phyloP scores from a whole-genome alignment of 2,888 invertebrate species.

The Parasteatoda lunata region DNA sequence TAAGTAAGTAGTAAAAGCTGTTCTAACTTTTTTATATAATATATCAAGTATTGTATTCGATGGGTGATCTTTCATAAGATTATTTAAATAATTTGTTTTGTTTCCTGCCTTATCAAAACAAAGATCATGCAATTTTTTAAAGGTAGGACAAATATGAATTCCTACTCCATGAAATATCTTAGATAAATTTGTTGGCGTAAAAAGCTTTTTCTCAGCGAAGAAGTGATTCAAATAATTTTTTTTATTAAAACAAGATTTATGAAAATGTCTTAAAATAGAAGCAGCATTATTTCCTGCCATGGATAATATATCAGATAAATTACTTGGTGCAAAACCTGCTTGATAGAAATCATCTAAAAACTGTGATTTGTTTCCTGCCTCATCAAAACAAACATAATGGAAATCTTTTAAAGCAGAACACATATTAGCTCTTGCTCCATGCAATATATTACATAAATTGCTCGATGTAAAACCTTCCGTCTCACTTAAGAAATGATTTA shows the following conservation, averaged over 20 bases:
- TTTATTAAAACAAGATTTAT: constrained; percentile 35
- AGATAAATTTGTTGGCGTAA: constrained; percentile 39
- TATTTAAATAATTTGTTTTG: constrained; percentile 35
- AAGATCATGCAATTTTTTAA: constrained; percentile 46
- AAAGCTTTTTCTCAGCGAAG: constrained; percentile 18
- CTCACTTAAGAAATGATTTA: constrained; percentile 14
- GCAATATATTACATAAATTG: constrained; percentile 37
- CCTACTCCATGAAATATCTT: constrained; percentile 32
- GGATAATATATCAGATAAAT: constrained; percentile 50
- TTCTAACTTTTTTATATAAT: constrained; percentile 35
- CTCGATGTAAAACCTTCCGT: constrained; percentile 19
- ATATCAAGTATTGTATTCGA: constrained; percentile 20
- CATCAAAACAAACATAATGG: constrained; percentile 34
- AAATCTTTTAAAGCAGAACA: constrained; percentile 41
- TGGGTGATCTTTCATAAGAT: constrained; percentile 22
- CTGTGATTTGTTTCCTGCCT: constrained; percentile 23
- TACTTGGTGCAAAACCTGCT: constrained; percentile 8
- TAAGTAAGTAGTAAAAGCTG: constrained; percentile 24
- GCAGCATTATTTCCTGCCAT: constrained; percentile 47
- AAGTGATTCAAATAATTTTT: constrained; percentile 41
- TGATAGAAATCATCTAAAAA: constrained; percentile 41
- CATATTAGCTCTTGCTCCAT: constrained; percentile 30
- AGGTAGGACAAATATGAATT: constrained; percentile 26
- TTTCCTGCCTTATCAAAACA: constrained; percentile 53
- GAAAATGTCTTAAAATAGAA: constrained; percentile 53